These are phyloP conservation scores for Thecocarcelia acutangulata DNA, from an alignment of 2,888 invertebrate genomes.

Conservation along the genomic window DNA sequence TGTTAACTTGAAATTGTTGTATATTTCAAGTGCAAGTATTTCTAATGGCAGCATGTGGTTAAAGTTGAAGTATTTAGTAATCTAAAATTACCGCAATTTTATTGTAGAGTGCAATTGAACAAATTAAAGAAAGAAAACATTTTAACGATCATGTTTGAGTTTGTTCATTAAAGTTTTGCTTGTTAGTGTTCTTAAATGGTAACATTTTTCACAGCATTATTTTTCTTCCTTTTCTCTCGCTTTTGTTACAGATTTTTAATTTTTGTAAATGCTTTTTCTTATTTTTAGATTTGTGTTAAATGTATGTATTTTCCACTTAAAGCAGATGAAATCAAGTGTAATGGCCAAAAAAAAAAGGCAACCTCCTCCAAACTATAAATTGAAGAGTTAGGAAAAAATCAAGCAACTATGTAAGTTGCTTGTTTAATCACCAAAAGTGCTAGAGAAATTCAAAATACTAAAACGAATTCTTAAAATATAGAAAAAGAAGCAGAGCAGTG, in stretches of 20 bases:
- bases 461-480: conserved; percentile 6
- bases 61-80: neutral
- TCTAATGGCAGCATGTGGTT: neutral
- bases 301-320: conserved; percentile 37
- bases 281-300: conserved; percentile 14
- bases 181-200: conserved; percentile 67
- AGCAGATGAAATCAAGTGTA: conserved; percentile 62
- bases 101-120: conserved; percentile 5
- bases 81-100: conserved; percentile 1
- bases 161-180: conserved; percentile 71
- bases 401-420: conserved; percentile 31
- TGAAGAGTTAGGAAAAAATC: conserved; percentile 29
- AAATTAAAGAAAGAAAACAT: conserved; percentile 31
- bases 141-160: conserved; percentile 57
- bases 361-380: conserved; percentile 30
- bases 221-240: neutral
- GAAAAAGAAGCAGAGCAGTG: neutral
- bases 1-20: too few relatives aligned
- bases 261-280: conserved; percentile 12
- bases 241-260: conserved; percentile 35
- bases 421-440: conserved; percentile 19
- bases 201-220: conserved; percentile 58
- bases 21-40: neutral
- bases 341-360: conserved; percentile 40
- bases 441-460: conserved; percentile 43